A percentile compares a stretch with the other conserved stretches of the same genome.
These are phyloP conservation scores for Limonius californicus DNA, from an alignment of 1,140 invertebrate genomes.

Conservation along the genomic window DNA sequence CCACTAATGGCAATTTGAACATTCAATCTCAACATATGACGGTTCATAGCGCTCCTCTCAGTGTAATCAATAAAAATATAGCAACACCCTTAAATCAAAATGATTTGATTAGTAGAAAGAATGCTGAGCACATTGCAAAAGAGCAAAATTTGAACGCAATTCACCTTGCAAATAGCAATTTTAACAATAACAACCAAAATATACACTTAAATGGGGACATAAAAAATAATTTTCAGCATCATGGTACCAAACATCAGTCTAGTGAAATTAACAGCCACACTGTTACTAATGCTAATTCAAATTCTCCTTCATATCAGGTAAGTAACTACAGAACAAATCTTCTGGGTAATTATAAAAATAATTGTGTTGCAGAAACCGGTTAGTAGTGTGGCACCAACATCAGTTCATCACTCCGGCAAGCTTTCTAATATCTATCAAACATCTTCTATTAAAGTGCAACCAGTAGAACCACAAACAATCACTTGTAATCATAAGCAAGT, in stretches of 20 bases:
- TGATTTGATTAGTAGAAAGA: conserved; percentile 43
- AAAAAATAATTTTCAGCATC: not conserved
- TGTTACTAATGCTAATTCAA: not conserved
- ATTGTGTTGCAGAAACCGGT: conserved; percentile 61
- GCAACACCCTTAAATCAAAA: conserved; percentile 57
- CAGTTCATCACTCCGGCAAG: conserved; percentile 59
- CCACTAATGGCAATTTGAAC: conserved; percentile 30
- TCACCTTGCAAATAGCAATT: not conserved
- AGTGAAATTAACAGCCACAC: not conserved
- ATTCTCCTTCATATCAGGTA: conserved; percentile 32
- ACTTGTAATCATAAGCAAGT: conserved; percentile 45
- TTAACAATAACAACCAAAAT: too few species aligned
- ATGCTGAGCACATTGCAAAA: not conserved
- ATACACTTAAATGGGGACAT: not conserved
- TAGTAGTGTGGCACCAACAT: conserved; percentile 76
- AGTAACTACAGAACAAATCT: not conserved
- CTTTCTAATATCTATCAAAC: conserved; percentile 76
- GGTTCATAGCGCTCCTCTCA: conserved; percentile 64
- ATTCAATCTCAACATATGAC: conserved; percentile 51
- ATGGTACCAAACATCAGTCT: not conserved
- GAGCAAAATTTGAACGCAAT: not conserved
- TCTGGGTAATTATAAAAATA: too few species aligned
- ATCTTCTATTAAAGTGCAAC: conserved; percentile 75
- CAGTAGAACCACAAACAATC: conserved; percentile 72
- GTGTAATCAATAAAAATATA: conserved; percentile 62